Evolutionary conservation across 2,113 vertebrate genomes (phyloP).

Genomic region (Nothoprocta perdicaria): DNA sequence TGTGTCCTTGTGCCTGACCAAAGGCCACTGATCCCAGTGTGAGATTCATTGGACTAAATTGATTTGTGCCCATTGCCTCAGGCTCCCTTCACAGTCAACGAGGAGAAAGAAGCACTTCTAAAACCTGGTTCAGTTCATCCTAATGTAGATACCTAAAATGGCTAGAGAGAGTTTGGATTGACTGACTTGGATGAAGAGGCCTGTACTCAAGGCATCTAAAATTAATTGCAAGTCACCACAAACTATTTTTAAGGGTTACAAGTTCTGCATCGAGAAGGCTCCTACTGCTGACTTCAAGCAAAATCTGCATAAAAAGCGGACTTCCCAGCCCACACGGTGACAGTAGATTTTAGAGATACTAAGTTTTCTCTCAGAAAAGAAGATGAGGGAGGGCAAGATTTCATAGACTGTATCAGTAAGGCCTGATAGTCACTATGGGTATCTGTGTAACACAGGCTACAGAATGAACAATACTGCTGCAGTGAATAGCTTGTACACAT

Average conservation of each 20-base stretch:
- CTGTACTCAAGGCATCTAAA: neutral
- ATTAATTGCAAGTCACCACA: neutral
- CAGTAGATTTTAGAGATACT: neutral
- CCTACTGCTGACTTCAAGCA: neutral
- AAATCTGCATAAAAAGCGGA: neutral
- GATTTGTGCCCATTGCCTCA: slow-evolving; percentile 37
- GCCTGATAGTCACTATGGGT: neutral
- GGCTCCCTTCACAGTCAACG: slow-evolving; percentile 17
- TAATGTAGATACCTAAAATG: neutral
- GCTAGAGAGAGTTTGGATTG: neutral
- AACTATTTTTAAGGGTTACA: neutral
- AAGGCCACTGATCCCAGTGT: neutral
- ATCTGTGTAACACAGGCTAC: neutral
- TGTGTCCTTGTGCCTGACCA: neutral
- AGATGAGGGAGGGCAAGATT: neutral
- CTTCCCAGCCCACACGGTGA: neutral
- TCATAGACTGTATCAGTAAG: neutral
- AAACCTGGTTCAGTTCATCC: neutral
- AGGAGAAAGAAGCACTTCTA: slow-evolving; percentile 29
- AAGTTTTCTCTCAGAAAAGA: neutral
- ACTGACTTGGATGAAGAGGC: neutral
- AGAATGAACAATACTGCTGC: neutral
- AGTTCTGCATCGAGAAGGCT: neutral
- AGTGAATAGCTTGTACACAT: neutral
- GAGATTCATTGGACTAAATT: neutral